phyloP scores from a whole-genome alignment of 2,113 vertebrate species.

The Ivindomyrus marchei region DNA sequence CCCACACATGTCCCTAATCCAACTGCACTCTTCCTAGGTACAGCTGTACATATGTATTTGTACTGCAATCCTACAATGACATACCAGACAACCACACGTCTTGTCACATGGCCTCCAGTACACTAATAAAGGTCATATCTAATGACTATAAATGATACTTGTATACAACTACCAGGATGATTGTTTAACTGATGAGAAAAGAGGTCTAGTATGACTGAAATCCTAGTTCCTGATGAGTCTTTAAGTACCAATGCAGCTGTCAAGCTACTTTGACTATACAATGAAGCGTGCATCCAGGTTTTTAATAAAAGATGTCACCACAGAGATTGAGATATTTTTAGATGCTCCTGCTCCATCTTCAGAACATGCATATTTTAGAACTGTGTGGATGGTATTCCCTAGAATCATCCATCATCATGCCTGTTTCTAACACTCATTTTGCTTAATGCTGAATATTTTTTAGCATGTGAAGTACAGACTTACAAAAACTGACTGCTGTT shows the following conservation, averaged over 20 bases:
- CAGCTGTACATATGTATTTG: not conserved
- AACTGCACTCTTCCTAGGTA: not conserved
- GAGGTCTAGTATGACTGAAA: not conserved
- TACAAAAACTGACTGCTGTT: not conserved
- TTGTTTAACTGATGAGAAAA: not conserved
- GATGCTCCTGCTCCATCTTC: conserved; percentile 15
- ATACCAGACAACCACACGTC: not conserved
- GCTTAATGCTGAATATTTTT: not conserved
- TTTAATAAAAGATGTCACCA: not conserved
- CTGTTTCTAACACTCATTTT: not conserved
- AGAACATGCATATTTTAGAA: conserved; percentile 27
- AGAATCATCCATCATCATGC: not conserved
- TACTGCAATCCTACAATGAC: not conserved
- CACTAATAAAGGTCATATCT: not conserved
- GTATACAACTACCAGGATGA: not conserved
- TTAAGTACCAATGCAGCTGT: not conserved
- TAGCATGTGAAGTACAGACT: not conserved
- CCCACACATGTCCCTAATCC: not conserved
- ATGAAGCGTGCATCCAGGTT: not conserved
- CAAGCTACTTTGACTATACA: not conserved
- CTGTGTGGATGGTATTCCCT: not conserved
- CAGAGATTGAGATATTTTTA: conserved; percentile 23
- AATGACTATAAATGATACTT: not conserved
- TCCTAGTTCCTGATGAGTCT: not conserved
- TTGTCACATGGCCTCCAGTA: not conserved